These are phyloP conservation scores for Cyprinus carpio DNA, from an alignment of 2,113 vertebrate genomes.

Conservation along the genomic window DNA sequence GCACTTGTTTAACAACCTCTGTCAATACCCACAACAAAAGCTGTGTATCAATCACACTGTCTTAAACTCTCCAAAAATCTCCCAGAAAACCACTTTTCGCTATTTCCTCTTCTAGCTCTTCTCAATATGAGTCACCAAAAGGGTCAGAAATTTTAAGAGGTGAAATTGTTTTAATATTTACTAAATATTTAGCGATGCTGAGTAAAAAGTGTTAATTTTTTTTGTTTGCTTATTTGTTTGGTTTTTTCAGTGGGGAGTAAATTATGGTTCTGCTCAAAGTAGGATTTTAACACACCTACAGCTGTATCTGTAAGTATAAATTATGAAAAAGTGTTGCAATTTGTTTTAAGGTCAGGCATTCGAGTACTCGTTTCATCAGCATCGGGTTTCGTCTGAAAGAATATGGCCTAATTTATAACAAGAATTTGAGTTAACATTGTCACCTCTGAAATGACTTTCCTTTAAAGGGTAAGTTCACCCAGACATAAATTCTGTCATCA, in stretches of 20 bases:
- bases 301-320: neutral
- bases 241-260: neutral
- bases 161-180: neutral
- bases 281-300: neutral
- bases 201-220: constrained; percentile 9
- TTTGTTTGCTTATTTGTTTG: neutral
- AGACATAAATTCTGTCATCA: neutral
- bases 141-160: neutral
- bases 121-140: neutral
- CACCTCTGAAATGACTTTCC: neutral
- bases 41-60: too few relatives aligned
- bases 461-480: neutral
- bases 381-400: neutral
- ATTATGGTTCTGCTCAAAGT: neutral
- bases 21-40: too few relatives aligned
- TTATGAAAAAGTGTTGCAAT: neutral
- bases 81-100: too few relatives aligned
- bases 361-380: neutral
- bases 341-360: neutral
- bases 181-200: neutral
- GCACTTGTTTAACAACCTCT: too few relatives aligned
- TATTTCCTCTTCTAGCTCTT: too few relatives aligned
- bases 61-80: too few relatives aligned
- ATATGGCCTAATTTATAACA: neutral
- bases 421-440: neutral